Evolutionary conservation across 2,797 vertebrate genomes (phyloP).

Genomic region (Meda fulgida): DNA sequence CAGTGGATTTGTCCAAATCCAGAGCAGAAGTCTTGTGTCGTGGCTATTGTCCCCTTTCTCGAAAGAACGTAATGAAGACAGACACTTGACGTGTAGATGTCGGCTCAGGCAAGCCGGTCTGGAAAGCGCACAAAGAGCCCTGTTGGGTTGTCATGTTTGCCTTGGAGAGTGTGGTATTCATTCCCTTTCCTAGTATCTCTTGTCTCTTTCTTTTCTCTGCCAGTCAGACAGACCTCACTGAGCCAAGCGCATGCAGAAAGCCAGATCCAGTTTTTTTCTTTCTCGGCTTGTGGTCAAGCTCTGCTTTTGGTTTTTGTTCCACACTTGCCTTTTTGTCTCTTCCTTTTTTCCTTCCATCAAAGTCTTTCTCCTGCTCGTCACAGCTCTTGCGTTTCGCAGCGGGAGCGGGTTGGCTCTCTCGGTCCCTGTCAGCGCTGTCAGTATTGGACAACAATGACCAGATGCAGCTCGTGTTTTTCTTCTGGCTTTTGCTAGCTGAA

Average conservation of each 20-base stretch:
- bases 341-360: constrained; percentile 25
- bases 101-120: constrained; percentile 30
- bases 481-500: neutral
- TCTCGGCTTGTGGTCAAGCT: constrained; percentile 28
- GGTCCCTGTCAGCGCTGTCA: constrained; percentile 27
- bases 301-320: constrained; percentile 31
- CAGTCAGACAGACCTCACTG: constrained; percentile 5
- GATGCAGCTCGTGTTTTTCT: constrained; percentile 7
- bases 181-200: constrained; percentile 17
- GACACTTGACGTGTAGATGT: constrained; percentile 54
- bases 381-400: neutral
- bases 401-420: neutral
- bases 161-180: constrained; percentile 13
- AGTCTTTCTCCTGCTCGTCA: constrained; percentile 41
- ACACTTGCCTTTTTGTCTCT: constrained; percentile 17
- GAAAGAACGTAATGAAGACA: constrained; percentile 56
- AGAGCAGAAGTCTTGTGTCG: constrained; percentile 24
- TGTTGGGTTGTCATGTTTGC: constrained; percentile 40
- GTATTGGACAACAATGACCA: constrained; percentile 27
- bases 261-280: constrained; percentile 7
- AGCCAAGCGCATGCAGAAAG: neutral
- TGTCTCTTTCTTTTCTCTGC: constrained; percentile 25
- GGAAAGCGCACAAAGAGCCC: constrained; percentile 35
- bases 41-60: constrained; percentile 31
- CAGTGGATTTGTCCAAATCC: constrained; percentile 25